A percentile compares a stretch with the other conserved stretches of the same genome.
These are phyloP conservation scores for Phoxinus phoxinus DNA, from an alignment of 2,113 vertebrate species.

Conservation along the genomic window DNA sequence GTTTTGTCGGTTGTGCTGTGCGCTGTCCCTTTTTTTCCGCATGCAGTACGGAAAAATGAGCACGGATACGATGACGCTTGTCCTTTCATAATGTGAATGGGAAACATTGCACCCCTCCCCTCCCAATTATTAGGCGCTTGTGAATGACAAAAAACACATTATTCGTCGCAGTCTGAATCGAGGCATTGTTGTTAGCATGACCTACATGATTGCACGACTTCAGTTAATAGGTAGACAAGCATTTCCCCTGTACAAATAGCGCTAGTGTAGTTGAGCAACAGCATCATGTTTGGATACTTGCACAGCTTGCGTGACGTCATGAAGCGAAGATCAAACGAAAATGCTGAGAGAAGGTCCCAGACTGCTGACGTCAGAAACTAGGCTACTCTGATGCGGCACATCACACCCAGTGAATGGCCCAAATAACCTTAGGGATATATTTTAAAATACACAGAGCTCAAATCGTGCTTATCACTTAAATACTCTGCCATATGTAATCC, in stretches of 20 bases:
- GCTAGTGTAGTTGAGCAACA: background rate
- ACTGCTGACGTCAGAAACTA: constrained; percentile 54
- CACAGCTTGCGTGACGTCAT: constrained; percentile 10
- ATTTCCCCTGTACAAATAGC: background rate
- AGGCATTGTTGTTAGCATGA: constrained; percentile 50
- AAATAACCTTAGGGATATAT: background rate
- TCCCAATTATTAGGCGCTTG: background rate
- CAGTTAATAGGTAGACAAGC: background rate
- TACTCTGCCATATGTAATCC: background rate
- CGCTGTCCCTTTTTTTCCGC: background rate
- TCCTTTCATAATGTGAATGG: constrained; percentile 7
- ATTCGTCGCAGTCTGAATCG: constrained; percentile 28
- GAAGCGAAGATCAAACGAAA: background rate
- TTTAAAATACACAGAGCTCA: background rate
- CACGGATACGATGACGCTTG: constrained; percentile 7
- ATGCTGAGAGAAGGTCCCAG: constrained; percentile 32
- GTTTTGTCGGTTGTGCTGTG: background rate
- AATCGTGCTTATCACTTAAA: background rate
- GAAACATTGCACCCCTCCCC: background rate
- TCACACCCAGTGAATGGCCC: constrained; percentile 43
- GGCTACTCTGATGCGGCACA: constrained; percentile 17
- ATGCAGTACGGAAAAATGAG: background rate
- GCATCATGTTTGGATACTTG: constrained; percentile 4
- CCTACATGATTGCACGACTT: constrained; percentile 44
- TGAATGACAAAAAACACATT: constrained; percentile 36